Conservation (phyloP, 2,888 invertebrate genomes). For the Neoscelio sp. region DNA sequence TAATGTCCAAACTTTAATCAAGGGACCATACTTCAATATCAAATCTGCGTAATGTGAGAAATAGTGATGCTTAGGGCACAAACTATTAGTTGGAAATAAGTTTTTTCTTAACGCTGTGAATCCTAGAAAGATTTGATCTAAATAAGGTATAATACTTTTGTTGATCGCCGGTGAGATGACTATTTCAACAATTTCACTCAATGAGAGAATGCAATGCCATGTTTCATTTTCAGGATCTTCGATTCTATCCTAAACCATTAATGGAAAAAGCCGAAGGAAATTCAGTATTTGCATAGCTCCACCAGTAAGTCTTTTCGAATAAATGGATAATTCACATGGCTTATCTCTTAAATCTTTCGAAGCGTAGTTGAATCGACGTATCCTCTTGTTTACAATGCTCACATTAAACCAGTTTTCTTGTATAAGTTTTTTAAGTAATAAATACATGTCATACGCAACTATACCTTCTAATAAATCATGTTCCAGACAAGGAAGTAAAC, state of each 20-base stretch:
- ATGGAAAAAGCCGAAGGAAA: conserved; percentile 58
- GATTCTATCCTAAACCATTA: conserved; percentile 58
- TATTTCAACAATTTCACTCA: conserved; percentile 68
- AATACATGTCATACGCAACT: conserved; percentile 40
- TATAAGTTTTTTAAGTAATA: conserved; percentile 50
- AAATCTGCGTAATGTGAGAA: conserved; percentile 57
- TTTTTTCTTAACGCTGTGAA: conserved; percentile 46
- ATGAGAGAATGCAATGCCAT: conserved; percentile 61
- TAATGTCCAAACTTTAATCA: conserved; percentile 68
- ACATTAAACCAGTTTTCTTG: conserved; percentile 63
- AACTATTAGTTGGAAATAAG: conserved; percentile 34
- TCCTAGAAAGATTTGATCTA: conserved; percentile 41
- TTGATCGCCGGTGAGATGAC: conserved; percentile 62
- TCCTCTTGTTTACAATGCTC: conserved; percentile 41
- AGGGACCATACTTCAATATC: conserved; percentile 64
- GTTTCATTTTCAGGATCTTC: conserved; percentile 49
- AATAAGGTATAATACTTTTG: conserved; percentile 44
- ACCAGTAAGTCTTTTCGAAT: conserved; percentile 40
- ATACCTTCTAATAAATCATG: conserved; percentile 63
- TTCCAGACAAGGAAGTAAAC: conserved; percentile 61
- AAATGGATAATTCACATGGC: conserved; percentile 35
- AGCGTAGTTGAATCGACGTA: conserved; percentile 44
- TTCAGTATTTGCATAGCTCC: conserved; percentile 62
- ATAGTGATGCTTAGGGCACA: conserved; percentile 60
- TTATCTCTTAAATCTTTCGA: conserved; percentile 60